phyloP scores from a whole-genome alignment of 1,140 invertebrate species.

The Atopsyche davidsoni region DNA sequence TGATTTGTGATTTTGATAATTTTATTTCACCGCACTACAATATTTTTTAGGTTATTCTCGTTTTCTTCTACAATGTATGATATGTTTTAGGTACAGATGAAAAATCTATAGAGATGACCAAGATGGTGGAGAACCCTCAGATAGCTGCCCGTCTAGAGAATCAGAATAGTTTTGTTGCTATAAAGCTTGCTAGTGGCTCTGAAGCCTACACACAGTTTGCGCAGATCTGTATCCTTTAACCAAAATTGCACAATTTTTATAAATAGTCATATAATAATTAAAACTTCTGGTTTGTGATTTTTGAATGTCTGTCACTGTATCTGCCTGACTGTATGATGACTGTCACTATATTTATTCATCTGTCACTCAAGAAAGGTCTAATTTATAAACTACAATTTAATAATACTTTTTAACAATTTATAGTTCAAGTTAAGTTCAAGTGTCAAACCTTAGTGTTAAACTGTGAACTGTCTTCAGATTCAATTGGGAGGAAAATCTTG shows the following conservation, averaged over 20 bases:
- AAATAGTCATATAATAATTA: neutral
- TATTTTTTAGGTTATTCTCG: neutral
- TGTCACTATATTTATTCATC: neutral
- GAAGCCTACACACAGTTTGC: constrained; percentile 72
- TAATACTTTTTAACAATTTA: neutral
- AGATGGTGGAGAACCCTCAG: constrained; percentile 50
- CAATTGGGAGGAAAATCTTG: no score
- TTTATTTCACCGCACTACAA: neutral
- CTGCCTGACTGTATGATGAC: neutral
- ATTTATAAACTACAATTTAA: neutral
- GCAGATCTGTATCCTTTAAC: constrained; percentile 74
- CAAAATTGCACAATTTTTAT: constrained; percentile 1
- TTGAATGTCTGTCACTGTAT: neutral
- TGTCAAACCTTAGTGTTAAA: no score
- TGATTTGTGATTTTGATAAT: neutral
- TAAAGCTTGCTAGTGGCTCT: constrained; percentile 64
- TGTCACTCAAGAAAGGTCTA: no score
- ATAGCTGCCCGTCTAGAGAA: constrained; percentile 50
- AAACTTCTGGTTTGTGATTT: neutral
- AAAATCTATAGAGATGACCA: constrained; percentile 52
- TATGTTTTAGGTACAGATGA: constrained; percentile 60
- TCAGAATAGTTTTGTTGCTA: constrained; percentile 59
- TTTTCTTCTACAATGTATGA: constrained; percentile 1
- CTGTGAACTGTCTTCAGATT: no score
- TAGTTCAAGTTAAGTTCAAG: no score